Percentiles rank a stretch among this genome's conserved stretches.
These are phyloP conservation scores for Piezodorus guildinii DNA, from an alignment of 1,140 invertebrate genomes.

Conservation along the genomic window DNA sequence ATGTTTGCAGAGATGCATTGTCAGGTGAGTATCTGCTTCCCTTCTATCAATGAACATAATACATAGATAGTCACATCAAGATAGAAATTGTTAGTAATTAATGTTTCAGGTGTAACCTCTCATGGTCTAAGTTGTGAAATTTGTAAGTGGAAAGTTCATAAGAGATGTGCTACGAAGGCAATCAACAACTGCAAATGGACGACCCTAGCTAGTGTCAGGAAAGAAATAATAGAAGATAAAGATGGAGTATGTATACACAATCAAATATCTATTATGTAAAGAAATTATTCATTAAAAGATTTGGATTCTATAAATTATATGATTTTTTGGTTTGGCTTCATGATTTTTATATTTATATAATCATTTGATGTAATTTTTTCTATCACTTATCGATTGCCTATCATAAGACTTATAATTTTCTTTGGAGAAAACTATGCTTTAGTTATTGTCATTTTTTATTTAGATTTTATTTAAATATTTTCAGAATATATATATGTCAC, in stretches of 20 bases:
- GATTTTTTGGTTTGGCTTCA: no score
- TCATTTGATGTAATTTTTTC: no score
- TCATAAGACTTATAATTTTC: no score
- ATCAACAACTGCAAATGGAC: conserved; percentile 96
- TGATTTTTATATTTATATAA: no score
- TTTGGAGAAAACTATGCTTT: no score
- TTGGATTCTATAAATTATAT: no score
- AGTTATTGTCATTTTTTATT: no score
- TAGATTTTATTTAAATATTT: conserved; percentile 32
- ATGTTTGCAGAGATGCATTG: conserved; percentile 85
- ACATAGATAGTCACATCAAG: neutral
- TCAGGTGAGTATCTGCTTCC: conserved; percentile 41
- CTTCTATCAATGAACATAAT: neutral
- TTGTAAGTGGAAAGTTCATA: conserved; percentile 94
- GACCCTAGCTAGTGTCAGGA: conserved; percentile 80
- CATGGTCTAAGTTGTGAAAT: conserved; percentile 92
- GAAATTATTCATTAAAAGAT: no score
- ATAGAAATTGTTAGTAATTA: neutral
- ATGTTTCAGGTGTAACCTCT: conserved; percentile 65
- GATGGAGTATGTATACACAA: conserved; percentile 59
- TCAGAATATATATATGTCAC: conserved; percentile 84
- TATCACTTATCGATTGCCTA: no score
- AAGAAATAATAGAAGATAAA: conserved; percentile 83
- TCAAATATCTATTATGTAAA: no score
- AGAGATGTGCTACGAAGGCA: conserved; percentile 80